These are phyloP conservation scores for Mercenaria mercenaria DNA, from an alignment of 1,140 invertebrate genomes.

Conservation along the genomic window DNA sequence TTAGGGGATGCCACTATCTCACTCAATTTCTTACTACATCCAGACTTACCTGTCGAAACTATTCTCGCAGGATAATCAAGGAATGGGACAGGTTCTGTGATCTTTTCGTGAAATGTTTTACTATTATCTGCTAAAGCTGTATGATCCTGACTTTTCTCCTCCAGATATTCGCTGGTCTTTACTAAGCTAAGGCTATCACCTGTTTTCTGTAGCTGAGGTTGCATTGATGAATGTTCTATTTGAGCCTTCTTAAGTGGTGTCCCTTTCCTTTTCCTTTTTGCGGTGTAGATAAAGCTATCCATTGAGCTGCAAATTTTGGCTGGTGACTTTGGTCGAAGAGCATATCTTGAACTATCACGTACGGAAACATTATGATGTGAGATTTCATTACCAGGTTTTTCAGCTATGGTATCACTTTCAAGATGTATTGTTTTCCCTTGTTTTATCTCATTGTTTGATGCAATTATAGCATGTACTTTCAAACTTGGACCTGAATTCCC, in stretches of 20 bases:
- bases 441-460: too few species aligned
- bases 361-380: background rate
- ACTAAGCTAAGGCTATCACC: background rate
- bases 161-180: background rate
- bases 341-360: background rate
- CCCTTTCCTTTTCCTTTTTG: constrained; percentile 15
- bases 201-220: background rate
- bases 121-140: background rate
- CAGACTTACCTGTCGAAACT: background rate
- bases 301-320: background rate
- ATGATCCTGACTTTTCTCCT: background rate
- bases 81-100: constrained; percentile 21
- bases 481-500: too few species aligned
- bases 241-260: background rate
- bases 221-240: background rate
- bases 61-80: constrained; percentile 52
- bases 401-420: background rate
- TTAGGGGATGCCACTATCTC: constrained; percentile 37
- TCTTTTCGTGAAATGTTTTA: background rate
- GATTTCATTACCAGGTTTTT: background rate
- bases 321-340: background rate
- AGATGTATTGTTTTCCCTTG: too few species aligned
- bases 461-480: too few species aligned
- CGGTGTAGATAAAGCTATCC: background rate
- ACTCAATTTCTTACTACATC: background rate